Conservation (phyloP, 2,113 vertebrate species). For the Rhinolophus ferrumequinum region DNA sequence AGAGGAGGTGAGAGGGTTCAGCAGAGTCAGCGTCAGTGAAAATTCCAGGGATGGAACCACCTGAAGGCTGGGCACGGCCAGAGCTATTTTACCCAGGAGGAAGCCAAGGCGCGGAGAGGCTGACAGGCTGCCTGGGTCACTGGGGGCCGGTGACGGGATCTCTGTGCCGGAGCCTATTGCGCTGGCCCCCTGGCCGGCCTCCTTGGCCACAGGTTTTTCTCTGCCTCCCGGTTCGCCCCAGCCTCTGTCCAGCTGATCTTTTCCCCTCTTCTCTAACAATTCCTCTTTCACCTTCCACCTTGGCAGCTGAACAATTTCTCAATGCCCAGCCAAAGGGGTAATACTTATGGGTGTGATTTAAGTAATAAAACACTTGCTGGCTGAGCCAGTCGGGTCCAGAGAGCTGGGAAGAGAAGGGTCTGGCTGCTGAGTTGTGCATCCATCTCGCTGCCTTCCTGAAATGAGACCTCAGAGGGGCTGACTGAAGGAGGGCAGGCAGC, state of each 20-base stretch:
- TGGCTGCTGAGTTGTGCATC: neutral
- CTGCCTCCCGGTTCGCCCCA: neutral
- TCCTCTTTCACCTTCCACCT: slow-evolving; percentile 35
- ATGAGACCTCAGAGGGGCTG: neutral
- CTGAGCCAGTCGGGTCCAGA: slow-evolving; percentile 50
- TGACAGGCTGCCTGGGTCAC: neutral
- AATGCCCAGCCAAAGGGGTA: neutral
- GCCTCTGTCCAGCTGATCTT: neutral
- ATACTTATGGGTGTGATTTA: slow-evolving; percentile 35
- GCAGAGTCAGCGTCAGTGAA: neutral
- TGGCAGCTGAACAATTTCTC: neutral
- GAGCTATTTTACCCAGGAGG: neutral
- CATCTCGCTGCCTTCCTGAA: neutral
- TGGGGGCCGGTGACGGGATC: neutral
- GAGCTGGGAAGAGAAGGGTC: slow-evolving; percentile 28
- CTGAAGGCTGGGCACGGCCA: neutral
- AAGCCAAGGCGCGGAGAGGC: neutral
- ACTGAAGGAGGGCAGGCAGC: too few relatives aligned
- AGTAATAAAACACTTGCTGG: slow-evolving; percentile 72
- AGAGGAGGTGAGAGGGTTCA: neutral
- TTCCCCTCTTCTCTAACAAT: neutral
- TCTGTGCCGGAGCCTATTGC: neutral
- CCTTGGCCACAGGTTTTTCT: neutral
- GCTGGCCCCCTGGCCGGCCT: fast-evolving
- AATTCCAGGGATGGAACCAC: neutral